These are phyloP conservation scores for Saccopteryx bilineata DNA, from an alignment of 2,113 vertebrate genomes.

Conservation along the genomic window DNA sequence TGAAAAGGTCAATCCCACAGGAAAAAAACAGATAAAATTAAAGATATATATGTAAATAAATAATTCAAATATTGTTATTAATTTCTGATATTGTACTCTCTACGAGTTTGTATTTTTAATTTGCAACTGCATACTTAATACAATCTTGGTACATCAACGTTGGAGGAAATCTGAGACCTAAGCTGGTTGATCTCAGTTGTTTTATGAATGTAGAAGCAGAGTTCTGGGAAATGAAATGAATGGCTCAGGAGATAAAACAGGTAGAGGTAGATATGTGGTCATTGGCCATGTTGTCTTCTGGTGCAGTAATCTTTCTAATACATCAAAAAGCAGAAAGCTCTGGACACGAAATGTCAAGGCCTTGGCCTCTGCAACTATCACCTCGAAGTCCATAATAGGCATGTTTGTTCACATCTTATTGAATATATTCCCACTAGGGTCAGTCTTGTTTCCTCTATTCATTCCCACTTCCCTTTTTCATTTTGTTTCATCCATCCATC, in stretches of 20 bases:
- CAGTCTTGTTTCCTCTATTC: neutral
- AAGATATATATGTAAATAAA: neutral
- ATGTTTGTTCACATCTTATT: neutral
- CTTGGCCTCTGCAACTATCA: neutral
- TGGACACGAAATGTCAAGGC: neutral
- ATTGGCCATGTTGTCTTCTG: slow-evolving; percentile 38
- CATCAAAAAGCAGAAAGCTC: neutral
- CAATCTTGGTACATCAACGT: slow-evolving; percentile 50
- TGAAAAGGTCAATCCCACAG: neutral
- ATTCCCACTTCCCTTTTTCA: neutral
- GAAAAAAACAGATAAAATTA: slow-evolving; percentile 50
- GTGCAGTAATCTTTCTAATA: slow-evolving; percentile 10
- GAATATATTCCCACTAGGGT: neutral
- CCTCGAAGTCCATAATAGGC: neutral
- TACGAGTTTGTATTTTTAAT: slow-evolving; percentile 57
- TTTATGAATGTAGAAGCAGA: slow-evolving; percentile 42
- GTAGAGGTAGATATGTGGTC: slow-evolving; percentile 9
- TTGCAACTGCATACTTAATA: slow-evolving; percentile 44
- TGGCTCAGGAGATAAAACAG: neutral
- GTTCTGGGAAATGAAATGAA: slow-evolving; percentile 28
- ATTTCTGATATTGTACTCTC: slow-evolving; percentile 57
- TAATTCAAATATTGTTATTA: slow-evolving; percentile 46
- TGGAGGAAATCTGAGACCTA: slow-evolving; percentile 63
- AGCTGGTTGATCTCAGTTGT: slow-evolving; percentile 41
- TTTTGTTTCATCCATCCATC: neutral